Percentiles rank a stretch among this genome's conserved stretches.
Evolutionary conservation across 2,797 vertebrate species (phyloP).

Genomic region (Pipistrellus kuhlii): DNA sequence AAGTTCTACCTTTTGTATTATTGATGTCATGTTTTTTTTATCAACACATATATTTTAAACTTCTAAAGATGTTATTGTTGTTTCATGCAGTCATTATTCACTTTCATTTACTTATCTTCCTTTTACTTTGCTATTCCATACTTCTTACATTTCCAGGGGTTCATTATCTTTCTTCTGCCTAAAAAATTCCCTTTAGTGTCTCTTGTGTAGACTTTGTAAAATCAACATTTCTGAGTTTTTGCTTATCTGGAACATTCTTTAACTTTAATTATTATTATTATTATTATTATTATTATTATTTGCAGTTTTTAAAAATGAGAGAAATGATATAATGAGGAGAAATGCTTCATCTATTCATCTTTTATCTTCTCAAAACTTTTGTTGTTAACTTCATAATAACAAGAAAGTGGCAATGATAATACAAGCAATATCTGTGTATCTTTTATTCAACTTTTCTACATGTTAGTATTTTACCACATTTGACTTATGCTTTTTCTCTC

Average conservation of each 20-base stretch:
- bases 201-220: not conserved
- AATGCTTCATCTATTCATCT: not conserved
- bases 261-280: not conserved
- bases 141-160: not conserved
- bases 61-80: not conserved
- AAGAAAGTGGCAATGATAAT: not conserved
- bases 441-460: not conserved
- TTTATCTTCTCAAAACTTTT: not conserved
- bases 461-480: not conserved
- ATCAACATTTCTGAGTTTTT: not conserved
- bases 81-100: not conserved
- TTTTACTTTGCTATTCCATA: not conserved
- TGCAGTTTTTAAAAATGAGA: not conserved
- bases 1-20: not conserved
- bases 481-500: not conserved
- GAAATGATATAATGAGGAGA: not conserved
- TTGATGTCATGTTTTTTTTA: not conserved
- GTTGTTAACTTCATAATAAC: not conserved
- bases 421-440: not conserved
- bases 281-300: not conserved
- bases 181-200: not conserved
- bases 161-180: not conserved
- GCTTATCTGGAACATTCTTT: not conserved
- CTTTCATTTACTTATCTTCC: not conserved
- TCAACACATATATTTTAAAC: not conserved